phyloP scores from a whole-genome alignment of 1,140 invertebrate genomes.

The Drosophila navojoa region DNA sequence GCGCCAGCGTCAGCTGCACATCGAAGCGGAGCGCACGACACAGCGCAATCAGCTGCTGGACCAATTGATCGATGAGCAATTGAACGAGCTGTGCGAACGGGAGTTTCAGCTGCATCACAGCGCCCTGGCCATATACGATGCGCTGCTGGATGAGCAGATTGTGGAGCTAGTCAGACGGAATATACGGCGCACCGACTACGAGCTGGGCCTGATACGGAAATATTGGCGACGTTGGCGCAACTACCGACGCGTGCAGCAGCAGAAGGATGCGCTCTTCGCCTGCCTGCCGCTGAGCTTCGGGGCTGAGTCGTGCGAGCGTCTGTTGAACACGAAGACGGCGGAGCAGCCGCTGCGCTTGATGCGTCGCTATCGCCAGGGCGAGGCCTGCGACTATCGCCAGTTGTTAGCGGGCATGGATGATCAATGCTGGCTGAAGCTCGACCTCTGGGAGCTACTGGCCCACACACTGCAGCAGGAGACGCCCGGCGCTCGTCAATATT shows the following conservation, averaged over 20 bases:
- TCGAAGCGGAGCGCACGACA: not conserved
- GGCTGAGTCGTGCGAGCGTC: not conserved
- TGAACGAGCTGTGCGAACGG: constrained; percentile 24
- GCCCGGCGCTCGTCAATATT: constrained; percentile 84
- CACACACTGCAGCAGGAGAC: not conserved
- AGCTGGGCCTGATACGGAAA: constrained; percentile 42
- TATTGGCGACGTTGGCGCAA: constrained; percentile 56
- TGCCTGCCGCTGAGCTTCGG: constrained; percentile 57
- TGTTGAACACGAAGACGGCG: constrained; percentile 26
- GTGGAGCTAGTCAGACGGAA: not conserved
- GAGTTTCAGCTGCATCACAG: constrained; percentile 22
- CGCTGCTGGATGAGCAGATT: constrained; percentile 59
- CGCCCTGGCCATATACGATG: constrained; percentile 21
- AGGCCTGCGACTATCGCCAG: constrained; percentile 57
- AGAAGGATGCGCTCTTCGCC: constrained; percentile 53
- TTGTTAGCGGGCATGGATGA: constrained; percentile 56
- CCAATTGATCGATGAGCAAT: constrained; percentile 13
- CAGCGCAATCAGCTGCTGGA: constrained; percentile 30
- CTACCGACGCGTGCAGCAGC: constrained; percentile 51
- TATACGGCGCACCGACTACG: constrained; percentile 31
- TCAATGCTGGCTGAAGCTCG: constrained; percentile 57
- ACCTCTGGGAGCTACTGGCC: constrained; percentile 56
- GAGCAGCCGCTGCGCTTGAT: constrained; percentile 56
- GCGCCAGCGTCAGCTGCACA: not conserved
- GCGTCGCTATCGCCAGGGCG: constrained; percentile 69